A percentile compares a stretch with the other conserved stretches of the same genome.
These are phyloP conservation scores for Phallusia fumigata DNA, from an alignment of 23 tunicate genomes.

Conservation along the genomic window DNA sequence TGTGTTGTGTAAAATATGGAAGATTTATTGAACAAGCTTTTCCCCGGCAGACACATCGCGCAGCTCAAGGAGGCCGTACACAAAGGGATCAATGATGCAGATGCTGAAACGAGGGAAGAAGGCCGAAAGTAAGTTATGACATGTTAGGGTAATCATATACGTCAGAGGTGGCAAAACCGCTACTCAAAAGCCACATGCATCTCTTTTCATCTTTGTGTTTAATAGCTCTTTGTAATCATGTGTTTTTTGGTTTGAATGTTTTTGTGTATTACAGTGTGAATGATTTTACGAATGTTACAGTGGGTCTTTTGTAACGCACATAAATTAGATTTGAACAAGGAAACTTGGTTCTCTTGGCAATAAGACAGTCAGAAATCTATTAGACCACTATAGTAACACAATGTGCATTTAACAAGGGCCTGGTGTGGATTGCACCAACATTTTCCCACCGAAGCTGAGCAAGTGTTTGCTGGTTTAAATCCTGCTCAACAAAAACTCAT, in stretches of 20 bases:
- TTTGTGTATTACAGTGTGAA: too few species aligned
- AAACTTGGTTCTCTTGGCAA: too few species aligned
- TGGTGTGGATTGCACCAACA: conserved; percentile 72
- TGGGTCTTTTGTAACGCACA: not conserved
- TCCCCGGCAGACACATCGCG: conserved; percentile 60
- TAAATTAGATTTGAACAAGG: not conserved
- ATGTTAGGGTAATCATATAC: too few species aligned
- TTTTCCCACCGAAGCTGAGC: conserved; percentile 77
- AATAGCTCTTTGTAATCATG: too few species aligned
- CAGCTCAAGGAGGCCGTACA: conserved; percentile 62
- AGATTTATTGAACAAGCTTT: conserved; percentile 39
- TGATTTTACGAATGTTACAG: too few species aligned
- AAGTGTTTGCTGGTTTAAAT: conserved; percentile 55
- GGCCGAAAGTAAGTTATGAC: conserved; percentile 79
- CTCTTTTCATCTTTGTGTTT: too few species aligned
- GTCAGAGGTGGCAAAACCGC: too few species aligned
- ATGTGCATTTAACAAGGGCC: conserved; percentile 30
- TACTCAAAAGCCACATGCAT: too few species aligned
- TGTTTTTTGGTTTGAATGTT: too few species aligned
- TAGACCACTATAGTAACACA: too few species aligned
- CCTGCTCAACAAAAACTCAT: conserved; percentile 72
- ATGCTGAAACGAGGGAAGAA: conserved; percentile 81
- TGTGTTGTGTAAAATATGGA: conserved; percentile 20
- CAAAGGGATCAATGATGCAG: conserved; percentile 88
- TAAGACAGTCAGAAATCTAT: too few species aligned